Conservation (phyloP, 2,797 vertebrate species). For the Myotis findleyi region DNA sequence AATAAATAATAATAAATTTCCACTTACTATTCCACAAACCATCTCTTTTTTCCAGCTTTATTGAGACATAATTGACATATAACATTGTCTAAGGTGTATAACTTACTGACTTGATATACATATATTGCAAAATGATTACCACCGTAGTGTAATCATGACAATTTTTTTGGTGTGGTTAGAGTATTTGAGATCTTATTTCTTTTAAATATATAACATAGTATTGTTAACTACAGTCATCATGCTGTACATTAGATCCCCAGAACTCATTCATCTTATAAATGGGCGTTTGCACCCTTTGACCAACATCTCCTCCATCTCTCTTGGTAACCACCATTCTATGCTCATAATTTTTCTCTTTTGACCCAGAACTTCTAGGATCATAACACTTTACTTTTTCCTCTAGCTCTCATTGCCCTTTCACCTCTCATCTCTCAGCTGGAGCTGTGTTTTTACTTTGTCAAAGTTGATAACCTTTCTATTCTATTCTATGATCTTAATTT, state of each 20-base stretch:
- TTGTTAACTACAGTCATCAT: not conserved
- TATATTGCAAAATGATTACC: not conserved
- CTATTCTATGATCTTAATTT: not conserved
- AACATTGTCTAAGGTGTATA: not conserved
- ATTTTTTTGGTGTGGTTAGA: not conserved
- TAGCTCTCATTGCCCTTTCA: not conserved
- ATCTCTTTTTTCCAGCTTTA: not conserved
- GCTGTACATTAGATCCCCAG: not conserved
- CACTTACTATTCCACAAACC: not conserved
- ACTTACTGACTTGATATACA: not conserved
- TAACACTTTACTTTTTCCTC: rapidly evolving
- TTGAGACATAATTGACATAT: not conserved
- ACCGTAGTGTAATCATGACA: too few relatives aligned
- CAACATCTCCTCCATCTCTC: not conserved
- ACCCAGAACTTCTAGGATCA: not conserved
- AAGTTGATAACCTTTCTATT: constrained; percentile 39
- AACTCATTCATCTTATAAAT: not conserved
- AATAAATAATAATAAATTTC: not conserved
- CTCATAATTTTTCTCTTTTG: too few relatives aligned
- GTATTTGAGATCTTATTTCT: not conserved
- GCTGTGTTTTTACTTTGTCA: not conserved
- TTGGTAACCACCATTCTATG: too few relatives aligned
- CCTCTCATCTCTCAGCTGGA: not conserved
- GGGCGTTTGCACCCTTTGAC: not conserved
- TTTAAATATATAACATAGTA: not conserved